Percentiles rank a stretch among this genome's conserved stretches.
Evolutionary conservation across 2,113 vertebrate species (phyloP).

Genomic region (Amblyopsis rosae): DNA sequence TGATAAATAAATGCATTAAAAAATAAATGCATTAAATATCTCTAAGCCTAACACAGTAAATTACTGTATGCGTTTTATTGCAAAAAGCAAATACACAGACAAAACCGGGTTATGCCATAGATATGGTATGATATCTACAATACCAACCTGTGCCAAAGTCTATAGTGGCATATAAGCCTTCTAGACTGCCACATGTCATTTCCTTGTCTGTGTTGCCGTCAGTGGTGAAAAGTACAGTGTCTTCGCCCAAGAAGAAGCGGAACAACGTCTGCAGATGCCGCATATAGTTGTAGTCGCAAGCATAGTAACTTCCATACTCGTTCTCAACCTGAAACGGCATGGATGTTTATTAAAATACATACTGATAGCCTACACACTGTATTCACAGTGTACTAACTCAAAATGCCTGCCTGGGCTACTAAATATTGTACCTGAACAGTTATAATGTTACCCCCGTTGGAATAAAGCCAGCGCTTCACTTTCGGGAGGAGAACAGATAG

Average conservation of each 20-base stretch:
- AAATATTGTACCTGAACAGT: constrained; percentile 84
- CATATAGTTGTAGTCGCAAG: constrained; percentile 89
- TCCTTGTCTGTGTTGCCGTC: constrained; percentile 79
- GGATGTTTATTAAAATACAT: neutral
- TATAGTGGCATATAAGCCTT: constrained; percentile 87
- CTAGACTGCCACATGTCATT: constrained; percentile 86
- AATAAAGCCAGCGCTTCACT: constrained; percentile 86
- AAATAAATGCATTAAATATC: neutral
- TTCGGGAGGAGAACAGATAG: constrained; percentile 86
- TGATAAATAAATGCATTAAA: too few species aligned
- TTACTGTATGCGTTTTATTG: too few species aligned
- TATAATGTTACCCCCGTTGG: constrained; percentile 92
- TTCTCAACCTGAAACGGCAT: constrained; percentile 85
- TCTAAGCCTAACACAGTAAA: too few species aligned
- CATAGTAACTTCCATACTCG: constrained; percentile 91
- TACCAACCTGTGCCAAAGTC: constrained; percentile 92
- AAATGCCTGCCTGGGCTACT: neutral
- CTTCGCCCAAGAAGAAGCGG: constrained; percentile 79
- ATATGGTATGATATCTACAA: neutral
- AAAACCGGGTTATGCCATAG: too few species aligned
- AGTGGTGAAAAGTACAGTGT: constrained; percentile 91
- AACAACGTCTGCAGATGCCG: constrained; percentile 82
- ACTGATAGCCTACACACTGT: neutral
- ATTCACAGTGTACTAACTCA: neutral
- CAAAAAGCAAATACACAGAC: too few species aligned